Base-by-base conservation (phyloP, 1,140 invertebrate species). In the Rhagoletis zephyria region DNA sequence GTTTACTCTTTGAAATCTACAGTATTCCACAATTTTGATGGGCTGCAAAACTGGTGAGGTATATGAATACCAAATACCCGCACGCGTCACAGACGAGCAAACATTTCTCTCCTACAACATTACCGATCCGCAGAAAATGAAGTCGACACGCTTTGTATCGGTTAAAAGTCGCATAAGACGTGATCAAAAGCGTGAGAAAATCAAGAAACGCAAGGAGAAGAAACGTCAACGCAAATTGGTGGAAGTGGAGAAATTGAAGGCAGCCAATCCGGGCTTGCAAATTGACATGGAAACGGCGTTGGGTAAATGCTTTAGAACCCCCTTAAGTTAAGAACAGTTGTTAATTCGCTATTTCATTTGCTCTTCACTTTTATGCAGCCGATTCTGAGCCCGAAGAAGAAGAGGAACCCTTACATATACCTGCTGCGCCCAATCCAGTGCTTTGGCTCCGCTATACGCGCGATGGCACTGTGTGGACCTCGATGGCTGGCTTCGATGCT, bases 401-500 rank as follows among this genome's bases (percentile, higher is more conserved):
- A 88, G 90, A 95, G 30, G 94, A 95, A 85, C 93, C 95, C 12
- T 89, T 95, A 19, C 94, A 94, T 87, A 93, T 95, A 88, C 95
- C 95, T 0, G 91, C 94, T 88, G 88, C 93, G 63, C 95, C 95
- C 10, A 95, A 94, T 90, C 89, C 90, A 59, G 92, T 95, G 67
- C 90, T 95, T 45, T 93, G 94, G 90, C 90, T 94, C 56, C 90
- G 94, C 85, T 95, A 95, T 87, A 94, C 93, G 0, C 63, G 45
- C 4, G 88, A 91, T 16, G 89, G 94, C 45, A 94, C 93, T 6
- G 91, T 96, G 48, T 95, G 95, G 94, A 88, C 96, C 1, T 94
- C 94, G 2, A 94, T 96, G 94, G 95, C 93, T 16, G 96, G 94
- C 30, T 96, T 95, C 92, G 96, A 97, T 93, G 94, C 95, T 45